A percentile compares a stretch with the other conserved stretches of the same genome.
Conservation (phyloP, 1,140 invertebrate species). For the Cotesia vestalis region DNA sequence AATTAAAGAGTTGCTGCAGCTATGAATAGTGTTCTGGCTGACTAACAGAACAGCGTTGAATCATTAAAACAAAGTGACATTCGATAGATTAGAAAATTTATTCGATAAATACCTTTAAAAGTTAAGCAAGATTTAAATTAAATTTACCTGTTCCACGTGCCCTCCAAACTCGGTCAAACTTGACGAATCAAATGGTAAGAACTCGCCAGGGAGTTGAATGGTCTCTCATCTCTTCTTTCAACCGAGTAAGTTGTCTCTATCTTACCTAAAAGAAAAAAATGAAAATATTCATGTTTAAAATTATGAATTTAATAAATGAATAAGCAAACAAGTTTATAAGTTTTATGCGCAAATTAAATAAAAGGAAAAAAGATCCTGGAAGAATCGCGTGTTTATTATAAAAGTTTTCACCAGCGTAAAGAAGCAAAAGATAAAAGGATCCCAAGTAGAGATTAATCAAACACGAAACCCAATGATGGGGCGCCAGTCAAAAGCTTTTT, state of each 20-base stretch:
- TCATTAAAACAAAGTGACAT: too few species aligned
- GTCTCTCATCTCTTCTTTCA: slow-evolving; percentile 8
- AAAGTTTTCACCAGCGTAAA: too few species aligned
- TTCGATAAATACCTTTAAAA: not conserved
- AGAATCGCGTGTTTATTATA: too few species aligned
- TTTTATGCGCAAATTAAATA: too few species aligned
- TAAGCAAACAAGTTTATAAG: too few species aligned
- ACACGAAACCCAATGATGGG: slow-evolving; percentile 17
- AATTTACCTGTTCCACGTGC: slow-evolving; percentile 14
- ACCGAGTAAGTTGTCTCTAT: not conserved
- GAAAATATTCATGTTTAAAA: too few species aligned
- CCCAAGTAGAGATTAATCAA: slow-evolving; percentile 13
- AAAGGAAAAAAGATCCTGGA: too few species aligned
- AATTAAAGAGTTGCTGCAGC: too few species aligned
- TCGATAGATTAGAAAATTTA: not conserved
- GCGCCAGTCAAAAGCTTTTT: not conserved
- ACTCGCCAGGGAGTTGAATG: not conserved
- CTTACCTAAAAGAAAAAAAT: not conserved
- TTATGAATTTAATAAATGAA: too few species aligned
- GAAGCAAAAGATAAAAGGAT: too few species aligned
- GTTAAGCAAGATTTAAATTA: not conserved
- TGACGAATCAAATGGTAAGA: slow-evolving; percentile 6
- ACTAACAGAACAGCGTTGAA: too few species aligned
- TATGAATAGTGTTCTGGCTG: too few species aligned
- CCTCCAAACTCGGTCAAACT: slow-evolving; percentile 20